Percentiles rank a stretch among this genome's conserved stretches.
These are phyloP conservation scores for Notarius lentiginosus DNA, from an alignment of 2,113 vertebrate genomes.

Conservation along the genomic window DNA sequence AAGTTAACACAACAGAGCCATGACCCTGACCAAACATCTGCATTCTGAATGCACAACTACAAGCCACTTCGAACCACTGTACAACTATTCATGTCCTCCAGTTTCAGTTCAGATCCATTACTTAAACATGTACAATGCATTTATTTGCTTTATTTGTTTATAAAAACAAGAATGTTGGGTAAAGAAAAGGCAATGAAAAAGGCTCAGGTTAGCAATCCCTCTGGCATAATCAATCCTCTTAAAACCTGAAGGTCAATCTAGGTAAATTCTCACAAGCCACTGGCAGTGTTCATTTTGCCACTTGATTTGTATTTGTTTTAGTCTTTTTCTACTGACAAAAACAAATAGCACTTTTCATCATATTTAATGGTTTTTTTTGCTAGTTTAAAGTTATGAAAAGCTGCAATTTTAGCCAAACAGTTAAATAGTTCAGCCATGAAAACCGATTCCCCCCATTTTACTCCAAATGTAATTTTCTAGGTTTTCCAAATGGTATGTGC, in stretches of 20 bases:
- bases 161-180: constrained; percentile 43
- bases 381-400: neutral
- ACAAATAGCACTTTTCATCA: neutral
- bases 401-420: neutral
- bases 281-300: neutral
- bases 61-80: neutral
- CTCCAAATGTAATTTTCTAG: neutral
- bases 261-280: constrained; percentile 40
- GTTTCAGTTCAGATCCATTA: neutral
- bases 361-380: neutral
- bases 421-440: too few species aligned
- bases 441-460: too few species aligned
- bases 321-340: neutral
- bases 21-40: neutral
- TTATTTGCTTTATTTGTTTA: constrained; percentile 51
- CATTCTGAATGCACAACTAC: neutral
- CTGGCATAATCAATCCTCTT: constrained; percentile 66
- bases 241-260: constrained; percentile 69
- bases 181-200: constrained; percentile 38
- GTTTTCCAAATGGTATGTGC: neutral
- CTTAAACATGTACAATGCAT: neutral
- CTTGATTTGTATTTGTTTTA: neutral
- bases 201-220: constrained; percentile 68
- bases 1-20: constrained; percentile 6
- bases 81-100: neutral